A percentile compares a stretch with the other conserved stretches of the same genome.
phyloP scores from a whole-genome alignment of 2,888 invertebrate species.

The Bombylius discolor region DNA sequence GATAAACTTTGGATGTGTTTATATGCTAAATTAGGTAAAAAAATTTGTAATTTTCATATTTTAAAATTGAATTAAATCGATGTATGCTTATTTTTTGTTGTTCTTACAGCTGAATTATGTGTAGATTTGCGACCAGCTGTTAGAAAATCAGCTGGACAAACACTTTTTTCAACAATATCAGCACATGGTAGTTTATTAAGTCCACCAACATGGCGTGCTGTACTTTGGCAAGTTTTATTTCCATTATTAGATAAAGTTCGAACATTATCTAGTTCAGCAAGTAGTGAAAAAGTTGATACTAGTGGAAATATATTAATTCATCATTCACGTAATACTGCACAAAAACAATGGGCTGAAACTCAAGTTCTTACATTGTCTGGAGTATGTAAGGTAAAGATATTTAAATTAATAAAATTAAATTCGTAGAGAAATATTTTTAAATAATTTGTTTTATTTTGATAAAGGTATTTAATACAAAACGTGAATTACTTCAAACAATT shows the following conservation, averaged over 20 bases:
- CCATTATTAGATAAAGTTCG: conserved; percentile 87
- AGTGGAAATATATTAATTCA: conserved; percentile 93
- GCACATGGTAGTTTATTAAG: conserved; percentile 85
- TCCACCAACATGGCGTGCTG: conserved; percentile 83
- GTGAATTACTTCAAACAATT: conserved; percentile 65
- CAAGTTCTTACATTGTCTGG: conserved; percentile 84
- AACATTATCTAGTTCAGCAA: conserved; percentile 48
- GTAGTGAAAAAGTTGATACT: conserved; percentile 62
- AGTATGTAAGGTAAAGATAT: conserved; percentile 59
- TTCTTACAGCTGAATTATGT: conserved; percentile 62
- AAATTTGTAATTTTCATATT: neutral
- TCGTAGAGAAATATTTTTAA: too few relatives aligned
- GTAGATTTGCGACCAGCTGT: conserved; percentile 93
- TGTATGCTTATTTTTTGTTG: neutral
- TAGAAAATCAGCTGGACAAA: conserved; percentile 93
- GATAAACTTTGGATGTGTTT: conserved; percentile 95
- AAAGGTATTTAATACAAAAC: conserved; percentile 70
- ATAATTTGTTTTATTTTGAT: neutral
- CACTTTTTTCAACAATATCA: conserved; percentile 91
- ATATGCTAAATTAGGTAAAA: conserved; percentile 57
- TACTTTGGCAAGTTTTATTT: conserved; percentile 91
- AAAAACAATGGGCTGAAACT: conserved; percentile 98
- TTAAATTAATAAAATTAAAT: too few relatives aligned
- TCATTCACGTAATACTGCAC: conserved; percentile 95
- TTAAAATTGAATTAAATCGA: neutral